Conservation (phyloP, 2,113 vertebrate genomes). For the Casuarius casuarius region DNA sequence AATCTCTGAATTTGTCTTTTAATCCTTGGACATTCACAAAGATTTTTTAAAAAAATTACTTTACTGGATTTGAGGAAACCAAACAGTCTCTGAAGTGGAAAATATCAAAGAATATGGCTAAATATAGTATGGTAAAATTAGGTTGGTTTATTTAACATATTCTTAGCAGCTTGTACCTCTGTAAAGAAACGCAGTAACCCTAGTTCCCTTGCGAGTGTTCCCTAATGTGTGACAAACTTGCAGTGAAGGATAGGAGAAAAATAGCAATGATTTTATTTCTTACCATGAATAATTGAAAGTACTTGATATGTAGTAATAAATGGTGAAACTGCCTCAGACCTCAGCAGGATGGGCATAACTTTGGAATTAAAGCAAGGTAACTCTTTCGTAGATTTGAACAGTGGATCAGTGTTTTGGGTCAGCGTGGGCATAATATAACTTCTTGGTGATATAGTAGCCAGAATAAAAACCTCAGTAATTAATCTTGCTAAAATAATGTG, state of each 20-base stretch:
- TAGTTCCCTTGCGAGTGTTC: neutral
- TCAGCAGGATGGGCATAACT: neutral
- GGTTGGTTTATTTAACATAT: neutral
- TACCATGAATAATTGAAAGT: neutral
- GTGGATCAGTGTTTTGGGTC: neutral
- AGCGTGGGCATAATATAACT: neutral
- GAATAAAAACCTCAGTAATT: neutral
- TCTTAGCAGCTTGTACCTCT: neutral
- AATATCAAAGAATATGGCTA: neutral
- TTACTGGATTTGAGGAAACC: constrained; percentile 3
- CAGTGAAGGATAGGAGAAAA: neutral
- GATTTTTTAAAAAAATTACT: neutral
- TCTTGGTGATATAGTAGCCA: neutral
- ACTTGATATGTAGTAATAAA: neutral
- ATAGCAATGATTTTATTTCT: neutral
- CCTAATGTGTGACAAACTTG: neutral
- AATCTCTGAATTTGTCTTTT: constrained; percentile 32
- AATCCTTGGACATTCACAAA: constrained; percentile 21
- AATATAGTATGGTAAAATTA: constrained; percentile 6
- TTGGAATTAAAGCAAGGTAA: neutral
- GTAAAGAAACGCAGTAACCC: neutral
- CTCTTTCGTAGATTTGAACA: neutral
- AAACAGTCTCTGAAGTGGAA: constrained; percentile 11
- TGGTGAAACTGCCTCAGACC: neutral
- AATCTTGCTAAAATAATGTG: neutral